Evolutionary conservation across 2,888 invertebrate genomes (phyloP).

Genomic region (Gastrophysa polygoni): DNA sequence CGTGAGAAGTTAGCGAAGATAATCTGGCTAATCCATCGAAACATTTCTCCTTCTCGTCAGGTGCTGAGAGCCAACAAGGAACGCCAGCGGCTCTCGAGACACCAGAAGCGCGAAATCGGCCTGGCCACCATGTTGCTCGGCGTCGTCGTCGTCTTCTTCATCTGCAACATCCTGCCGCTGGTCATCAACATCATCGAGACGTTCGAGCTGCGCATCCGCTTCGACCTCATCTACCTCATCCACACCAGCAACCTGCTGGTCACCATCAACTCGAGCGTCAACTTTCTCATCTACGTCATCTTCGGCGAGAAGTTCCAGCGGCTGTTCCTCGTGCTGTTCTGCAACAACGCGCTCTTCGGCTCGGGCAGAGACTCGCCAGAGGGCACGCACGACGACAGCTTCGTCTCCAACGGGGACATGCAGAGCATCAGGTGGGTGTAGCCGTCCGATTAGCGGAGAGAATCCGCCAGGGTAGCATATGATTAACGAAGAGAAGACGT

Average conservation of each 20-base stretch:
- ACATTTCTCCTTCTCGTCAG: too few species aligned
- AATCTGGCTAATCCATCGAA: too few species aligned
- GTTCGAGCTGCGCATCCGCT: conserved; percentile 64
- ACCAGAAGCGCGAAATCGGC: conserved; percentile 91
- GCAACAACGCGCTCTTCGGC: conserved; percentile 54
- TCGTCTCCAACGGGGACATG: conserved; percentile 79
- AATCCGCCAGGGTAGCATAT: too few species aligned
- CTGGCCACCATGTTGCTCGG: conserved; percentile 94
- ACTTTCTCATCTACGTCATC: conserved; percentile 97
- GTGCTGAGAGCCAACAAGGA: conserved; percentile 89
- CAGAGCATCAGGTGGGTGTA: conserved; percentile 65
- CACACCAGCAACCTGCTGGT: conserved; percentile 90
- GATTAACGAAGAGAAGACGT: too few species aligned
- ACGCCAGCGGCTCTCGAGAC: conserved; percentile 85
- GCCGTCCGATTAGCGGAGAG: too few species aligned
- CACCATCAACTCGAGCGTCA: conserved; percentile 95
- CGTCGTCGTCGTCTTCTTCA: conserved; percentile 92
- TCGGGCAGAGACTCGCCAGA: conserved; percentile 72
- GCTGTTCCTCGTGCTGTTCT: conserved; percentile 65
- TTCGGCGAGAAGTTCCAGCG: conserved; percentile 96
- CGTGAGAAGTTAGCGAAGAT: too few species aligned
- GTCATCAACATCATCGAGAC: conserved; percentile 87
- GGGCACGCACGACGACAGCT: conserved; percentile 81
- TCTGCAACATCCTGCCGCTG: conserved; percentile 88
- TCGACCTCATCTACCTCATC: conserved; percentile 68